A percentile compares a stretch with the other conserved stretches of the same genome.
Evolutionary conservation across 1,140 invertebrate species (phyloP).

Genomic region (Drosophila tsacasi): DNA sequence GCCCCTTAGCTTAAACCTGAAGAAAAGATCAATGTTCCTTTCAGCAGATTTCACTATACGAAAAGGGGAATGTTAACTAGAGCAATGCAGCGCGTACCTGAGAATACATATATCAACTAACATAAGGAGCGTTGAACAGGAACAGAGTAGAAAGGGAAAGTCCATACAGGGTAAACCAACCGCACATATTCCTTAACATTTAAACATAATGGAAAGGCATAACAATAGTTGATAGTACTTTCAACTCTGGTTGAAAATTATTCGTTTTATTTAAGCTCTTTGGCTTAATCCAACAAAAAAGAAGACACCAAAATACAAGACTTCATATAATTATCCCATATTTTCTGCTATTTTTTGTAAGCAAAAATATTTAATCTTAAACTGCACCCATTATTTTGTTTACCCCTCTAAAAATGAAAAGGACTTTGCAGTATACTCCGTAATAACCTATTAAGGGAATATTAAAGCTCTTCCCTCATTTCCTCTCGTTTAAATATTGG

Average conservation of each 20-base stretch:
- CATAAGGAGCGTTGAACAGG: conserved; percentile 40
- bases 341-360: neutral
- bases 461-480: neutral
- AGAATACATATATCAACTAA: conserved; percentile 58
- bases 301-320: neutral
- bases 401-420: no score
- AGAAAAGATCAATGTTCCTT: conserved; percentile 50
- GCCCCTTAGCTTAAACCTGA: conserved; percentile 25
- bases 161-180: conserved; percentile 64
- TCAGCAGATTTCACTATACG: conserved; percentile 42
- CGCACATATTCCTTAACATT: conserved; percentile 53
- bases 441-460: neutral
- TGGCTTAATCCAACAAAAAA: neutral
- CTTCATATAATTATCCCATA: neutral
- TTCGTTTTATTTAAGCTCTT: neutral
- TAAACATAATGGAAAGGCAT: conserved; percentile 5
- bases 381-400: no score
- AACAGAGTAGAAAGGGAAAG: conserved; percentile 33
- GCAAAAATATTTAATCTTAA: no score
- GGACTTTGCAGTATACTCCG: neutral
- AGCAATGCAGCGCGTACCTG: conserved; percentile 80
- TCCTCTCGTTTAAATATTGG: neutral
- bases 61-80: conserved; percentile 66
- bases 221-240: neutral
- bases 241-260: neutral